These are phyloP conservation scores for Agriotes lineatus DNA, from an alignment of 2,888 invertebrate species.

Conservation along the genomic window DNA sequence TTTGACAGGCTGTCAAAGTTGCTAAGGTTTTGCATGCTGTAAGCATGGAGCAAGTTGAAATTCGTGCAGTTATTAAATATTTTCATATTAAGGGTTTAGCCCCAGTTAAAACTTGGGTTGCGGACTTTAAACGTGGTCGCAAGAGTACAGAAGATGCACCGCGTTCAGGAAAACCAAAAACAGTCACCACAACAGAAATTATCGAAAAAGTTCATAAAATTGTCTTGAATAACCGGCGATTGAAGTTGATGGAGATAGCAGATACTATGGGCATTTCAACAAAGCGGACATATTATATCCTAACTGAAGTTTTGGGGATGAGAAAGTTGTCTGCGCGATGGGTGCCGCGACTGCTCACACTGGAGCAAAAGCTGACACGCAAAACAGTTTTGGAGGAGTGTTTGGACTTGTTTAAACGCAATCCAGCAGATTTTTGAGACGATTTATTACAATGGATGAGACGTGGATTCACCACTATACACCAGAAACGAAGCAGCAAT, in stretches of 20 bases:
- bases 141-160: conserved; percentile 37
- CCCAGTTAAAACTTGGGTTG: conserved; percentile 1
- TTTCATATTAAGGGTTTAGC: too few relatives aligned
- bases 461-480: conserved; percentile 38
- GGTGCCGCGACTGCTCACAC: conserved; percentile 40
- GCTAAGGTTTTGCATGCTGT: too few relatives aligned
- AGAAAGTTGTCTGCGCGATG: conserved; percentile 46
- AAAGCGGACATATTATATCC: conserved; percentile 42
- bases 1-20: too few relatives aligned
- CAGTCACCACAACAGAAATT: conserved; percentile 46
- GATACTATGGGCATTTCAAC: conserved; percentile 39
- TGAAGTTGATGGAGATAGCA: conserved; percentile 44
- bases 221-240: conserved; percentile 43
- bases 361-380: conserved; percentile 39
- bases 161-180: conserved; percentile 35
- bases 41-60: too few relatives aligned
- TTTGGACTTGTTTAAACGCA: conserved; percentile 23
- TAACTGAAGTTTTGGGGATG: conserved; percentile 46
- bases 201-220: conserved; percentile 42
- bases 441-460: conserved; percentile 41
- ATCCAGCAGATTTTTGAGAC: conserved; percentile 2
- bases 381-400: too few relatives aligned
- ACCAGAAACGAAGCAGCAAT: conserved; percentile 17
- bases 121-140: conserved; percentile 40
- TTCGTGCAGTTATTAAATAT: too few relatives aligned